These are phyloP conservation scores for Camelus dromedarius DNA, from an alignment of 2,113 vertebrate genomes.

Conservation along the genomic window DNA sequence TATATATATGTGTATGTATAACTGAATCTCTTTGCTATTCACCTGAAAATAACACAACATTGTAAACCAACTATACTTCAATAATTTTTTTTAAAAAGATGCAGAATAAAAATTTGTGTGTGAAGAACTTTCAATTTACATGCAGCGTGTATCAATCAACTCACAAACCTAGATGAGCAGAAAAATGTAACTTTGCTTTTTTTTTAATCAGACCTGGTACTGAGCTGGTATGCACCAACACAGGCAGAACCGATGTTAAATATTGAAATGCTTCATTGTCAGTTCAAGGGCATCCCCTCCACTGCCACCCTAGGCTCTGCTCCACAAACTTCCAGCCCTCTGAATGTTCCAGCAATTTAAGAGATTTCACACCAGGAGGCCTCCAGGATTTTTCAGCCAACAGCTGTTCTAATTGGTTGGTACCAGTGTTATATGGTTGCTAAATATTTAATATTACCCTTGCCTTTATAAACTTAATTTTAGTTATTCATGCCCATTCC, in stretches of 20 bases:
- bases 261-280: background rate
- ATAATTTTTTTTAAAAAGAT: too few relatives aligned
- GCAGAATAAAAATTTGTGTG: background rate
- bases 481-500: background rate
- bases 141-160: background rate
- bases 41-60: too few relatives aligned
- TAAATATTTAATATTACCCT: constrained; percentile 9
- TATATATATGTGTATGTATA: too few relatives aligned
- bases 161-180: background rate
- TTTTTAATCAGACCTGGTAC: background rate
- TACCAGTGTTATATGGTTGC: background rate
- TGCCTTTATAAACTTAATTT: constrained; percentile 16
- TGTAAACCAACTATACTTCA: too few relatives aligned
- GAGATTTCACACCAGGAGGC: background rate
- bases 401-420: background rate
- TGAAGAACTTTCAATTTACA: background rate
- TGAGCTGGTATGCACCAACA: background rate
- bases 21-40: too few relatives aligned
- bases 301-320: too few relatives aligned
- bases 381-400: background rate
- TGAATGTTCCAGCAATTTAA: background rate
- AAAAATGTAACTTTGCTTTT: background rate
- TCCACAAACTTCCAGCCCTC: background rate
- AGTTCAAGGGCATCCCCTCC: background rate
- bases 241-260: background rate